Conservation (phyloP, 2,797 vertebrate species). For the Thaleichthys pacificus region DNA sequence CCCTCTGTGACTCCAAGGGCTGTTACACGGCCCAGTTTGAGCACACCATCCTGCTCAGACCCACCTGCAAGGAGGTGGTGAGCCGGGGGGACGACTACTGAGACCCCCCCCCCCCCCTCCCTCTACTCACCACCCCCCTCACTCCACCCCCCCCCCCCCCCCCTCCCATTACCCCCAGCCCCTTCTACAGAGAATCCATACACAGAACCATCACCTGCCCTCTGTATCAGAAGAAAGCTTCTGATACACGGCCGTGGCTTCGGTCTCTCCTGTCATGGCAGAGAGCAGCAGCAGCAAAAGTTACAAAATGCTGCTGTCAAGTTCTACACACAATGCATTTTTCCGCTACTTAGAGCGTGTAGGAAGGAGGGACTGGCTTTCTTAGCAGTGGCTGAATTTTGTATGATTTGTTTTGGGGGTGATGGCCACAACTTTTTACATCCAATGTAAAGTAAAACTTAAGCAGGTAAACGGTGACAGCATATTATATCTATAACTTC, state of each 20-base stretch:
- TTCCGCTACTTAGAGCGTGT: conserved; percentile 35
- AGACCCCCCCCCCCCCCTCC: conserved; percentile 34
- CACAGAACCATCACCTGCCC: conserved; percentile 16
- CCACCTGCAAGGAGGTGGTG: conserved; percentile 99
- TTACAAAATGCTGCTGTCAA: conserved; percentile 48
- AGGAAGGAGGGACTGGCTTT: conserved; percentile 32
- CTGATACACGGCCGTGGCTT: conserved; percentile 18
- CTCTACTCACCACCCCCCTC: neutral
- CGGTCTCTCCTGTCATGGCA: conserved; percentile 19
- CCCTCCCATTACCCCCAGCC: conserved; percentile 17
- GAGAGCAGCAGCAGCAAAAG: conserved; percentile 28
- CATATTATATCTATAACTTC: conserved; percentile 39
- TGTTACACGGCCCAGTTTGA: conserved; percentile 99
- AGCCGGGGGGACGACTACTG: conserved; percentile 98
- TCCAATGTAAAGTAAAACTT: conserved; percentile 28
- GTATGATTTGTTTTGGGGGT: conserved; percentile 3
- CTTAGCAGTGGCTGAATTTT: conserved; percentile 33
- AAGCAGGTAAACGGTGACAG: conserved; percentile 31
- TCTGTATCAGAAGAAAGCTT: conserved; percentile 22
- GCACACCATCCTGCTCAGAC: conserved; percentile 96
- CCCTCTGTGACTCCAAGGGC: conserved; percentile 96
- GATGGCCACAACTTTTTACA: conserved; percentile 35
- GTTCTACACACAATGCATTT: conserved; percentile 36
- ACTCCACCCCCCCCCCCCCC: neutral
- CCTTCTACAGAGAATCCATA: conserved; percentile 25